Evolutionary conservation across 2,113 vertebrate species (phyloP).

Genomic region (Siphamia tubifer): DNA sequence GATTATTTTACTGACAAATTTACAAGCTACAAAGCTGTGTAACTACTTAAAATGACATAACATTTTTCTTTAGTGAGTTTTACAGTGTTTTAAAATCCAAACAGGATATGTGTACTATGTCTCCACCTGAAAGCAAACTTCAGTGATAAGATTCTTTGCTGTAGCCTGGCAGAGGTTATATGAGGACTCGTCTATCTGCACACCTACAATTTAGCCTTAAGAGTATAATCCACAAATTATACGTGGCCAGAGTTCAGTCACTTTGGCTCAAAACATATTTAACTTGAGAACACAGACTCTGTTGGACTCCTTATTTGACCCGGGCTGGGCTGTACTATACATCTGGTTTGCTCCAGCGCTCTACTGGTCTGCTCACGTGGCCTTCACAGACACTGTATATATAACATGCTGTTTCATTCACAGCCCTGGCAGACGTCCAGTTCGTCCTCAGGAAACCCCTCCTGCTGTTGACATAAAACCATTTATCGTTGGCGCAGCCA

Average conservation of each 20-base stretch:
- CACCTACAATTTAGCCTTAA: not conserved
- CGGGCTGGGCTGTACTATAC: not conserved
- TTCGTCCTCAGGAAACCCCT: slow-evolving; percentile 26
- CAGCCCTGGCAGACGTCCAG: slow-evolving; percentile 16
- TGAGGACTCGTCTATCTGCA: not conserved
- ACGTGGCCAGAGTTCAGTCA: not conserved
- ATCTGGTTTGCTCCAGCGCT: too few relatives aligned
- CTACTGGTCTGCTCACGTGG: not conserved
- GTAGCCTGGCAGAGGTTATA: not conserved
- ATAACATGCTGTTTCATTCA: slow-evolving; percentile 8
- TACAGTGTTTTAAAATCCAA: too few relatives aligned
- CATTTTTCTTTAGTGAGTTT: too few relatives aligned
- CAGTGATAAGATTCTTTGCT: too few relatives aligned
- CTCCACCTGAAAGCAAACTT: too few relatives aligned
- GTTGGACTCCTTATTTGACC: not conserved
- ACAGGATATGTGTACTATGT: too few relatives aligned
- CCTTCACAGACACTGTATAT: not conserved
- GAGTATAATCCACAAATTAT: not conserved
- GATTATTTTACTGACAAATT: too few relatives aligned
- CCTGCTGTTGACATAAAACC: slow-evolving; percentile 11
- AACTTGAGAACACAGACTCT: not conserved
- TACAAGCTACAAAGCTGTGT: too few relatives aligned
- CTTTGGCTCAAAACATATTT: not conserved
- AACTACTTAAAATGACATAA: too few relatives aligned
- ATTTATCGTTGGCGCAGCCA: not conserved